Evolutionary conservation across 2,797 vertebrate species (phyloP), one percentile per base, ranked within the genome.

Genomic region (Amniataba percoides): DNA sequence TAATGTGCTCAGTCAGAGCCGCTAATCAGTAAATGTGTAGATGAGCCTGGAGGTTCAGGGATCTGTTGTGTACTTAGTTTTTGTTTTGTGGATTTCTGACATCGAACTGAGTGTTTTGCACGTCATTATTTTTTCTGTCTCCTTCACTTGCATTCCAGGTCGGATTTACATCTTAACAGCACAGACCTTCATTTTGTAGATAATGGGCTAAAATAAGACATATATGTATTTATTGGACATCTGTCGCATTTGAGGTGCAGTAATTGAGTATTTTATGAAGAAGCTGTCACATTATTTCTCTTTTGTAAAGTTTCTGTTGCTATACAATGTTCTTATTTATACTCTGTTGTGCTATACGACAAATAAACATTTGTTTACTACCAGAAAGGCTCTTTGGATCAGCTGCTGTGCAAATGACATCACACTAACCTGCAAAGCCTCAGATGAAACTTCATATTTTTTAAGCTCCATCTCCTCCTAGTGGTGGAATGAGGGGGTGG

Each of bases 211-310:
- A 86, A 84, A 82, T 57, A 67, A 71, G 86, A 87, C 78, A 36
- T 65, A 68, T 83, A 86, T 90, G 85, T 95, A 96, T 96, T 96
- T 96, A 96, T 96, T 96, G 83, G 89, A 95, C 94, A 90, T 92
- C 74, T 86, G 76, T 83, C 86, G 67, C 65, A 71, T 80, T 68
- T 78, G 71, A 88, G 59, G 77, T 84, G 85, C 77, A 85, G 74
- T 74, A 77, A 84, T 81, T 27, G 25, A 64, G 76, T 49, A 69
- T 80, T 83, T 76, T 77, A 71, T 80, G 66, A 83, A 40, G 52
- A 79, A 70, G 58, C 62, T 71, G 70, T 75, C 62, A 80, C 55
- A 63, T 76, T 73, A 14, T 87, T 88, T 89, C 71, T 74, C 68
- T 81, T 82, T 86, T 92, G 90, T 93, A 87, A 93, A 90, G 88